Evolutionary conservation across 2,113 vertebrate species (phyloP), one percentile per base, ranked within the genome.

Genomic region (Megaceryle torquata): DNA sequence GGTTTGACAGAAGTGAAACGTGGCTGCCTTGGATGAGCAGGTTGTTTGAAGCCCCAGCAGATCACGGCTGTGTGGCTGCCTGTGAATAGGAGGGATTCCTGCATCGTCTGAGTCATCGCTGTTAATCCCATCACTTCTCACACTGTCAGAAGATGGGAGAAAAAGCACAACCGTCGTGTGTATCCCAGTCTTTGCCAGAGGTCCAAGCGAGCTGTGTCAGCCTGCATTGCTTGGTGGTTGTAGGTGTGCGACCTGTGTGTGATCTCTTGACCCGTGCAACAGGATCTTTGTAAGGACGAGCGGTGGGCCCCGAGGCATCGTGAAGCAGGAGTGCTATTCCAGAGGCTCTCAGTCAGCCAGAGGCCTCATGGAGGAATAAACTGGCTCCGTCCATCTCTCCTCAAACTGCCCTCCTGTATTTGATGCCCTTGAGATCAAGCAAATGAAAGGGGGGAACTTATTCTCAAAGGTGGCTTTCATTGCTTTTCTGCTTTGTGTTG

Each of bases 161-260:
- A 61, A 61, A 77, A 81, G 83, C 68, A 43, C 64, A n/a, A 7
- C 11, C 26, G 69, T 77, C 21, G 5, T 0, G 0, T 61, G 57
- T 21, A 21, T 76, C 35, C 51, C 0, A 0, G 37, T 21, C 57
- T 5, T 41, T 71, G n/a, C 43, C 39, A 31, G 64, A 8, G 39
- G 7, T 28, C 22, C 2, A 0, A 1, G 25, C 0, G 4, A n/a
- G 54, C 57, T 51, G 44, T 0, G 0, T 10, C 10, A 1, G 31
- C 48, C 53, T 22, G 61, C 0, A 0, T 13, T 39, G 26, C 26
- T 56, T n/a, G 53, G n/a, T 28, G 53, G 63, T 41, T 0, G 1
- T 41, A 44, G 24, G 25, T 26, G 16, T 10, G 61, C 63, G 53
- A 46, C 11, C 6, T 5, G n/a, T 8, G 48, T 6, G 43, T 9